Base-by-base conservation (phyloP, 1,140 invertebrate genomes). In the Ectropis grisescens region DNA sequence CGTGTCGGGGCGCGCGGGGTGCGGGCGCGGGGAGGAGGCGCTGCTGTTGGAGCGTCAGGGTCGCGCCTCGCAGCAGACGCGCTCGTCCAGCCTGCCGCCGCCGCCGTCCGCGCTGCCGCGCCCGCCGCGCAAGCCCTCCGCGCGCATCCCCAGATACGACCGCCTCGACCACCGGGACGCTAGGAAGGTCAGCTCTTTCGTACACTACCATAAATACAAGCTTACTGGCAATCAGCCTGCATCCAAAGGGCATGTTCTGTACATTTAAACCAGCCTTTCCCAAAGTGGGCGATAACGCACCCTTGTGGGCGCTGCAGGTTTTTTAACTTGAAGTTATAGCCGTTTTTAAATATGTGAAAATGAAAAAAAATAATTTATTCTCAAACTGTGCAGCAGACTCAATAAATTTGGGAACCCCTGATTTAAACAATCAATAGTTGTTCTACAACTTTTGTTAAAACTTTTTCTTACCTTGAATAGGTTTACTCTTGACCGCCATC, bases 21-120 rank as follows among this genome's bases (percentile, higher is more conserved):
- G 79, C 7, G 82, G 83, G 5, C 83, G 85, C 27, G 86, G 87
- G 1, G 88, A 90, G 50, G 89, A 91, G 37, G 91, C 91, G 57
- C 82, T 91, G 58, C 83, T 93, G 13, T 62, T 92, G 40, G 90
- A 92, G 68, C 90, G 91, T 36, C 90, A 92, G 51, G 91, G 90
- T 0, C 81, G 90, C 12, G 89, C 88, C 34, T 91, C 90, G 3
- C 90, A 91, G 65, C 86, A 89, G 43, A 89, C 91, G 45, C 54
- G 75, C n/a, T 75, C 82, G 1, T 76, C 81, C 7, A 82, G 68
- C 34, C 50, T 83, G 14, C 74, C 70, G 7, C 74, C 74, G 10
- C 82, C 89, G 14, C 88, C 90, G 1, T 89, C 89, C 1, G 89
- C 88, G 28, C 86, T 91, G 26, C 89, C 89, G 1, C 80, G 89